These are phyloP conservation scores for Pangasius larnaudii DNA, from an alignment of 2,797 vertebrate genomes.

Conservation along the genomic window DNA sequence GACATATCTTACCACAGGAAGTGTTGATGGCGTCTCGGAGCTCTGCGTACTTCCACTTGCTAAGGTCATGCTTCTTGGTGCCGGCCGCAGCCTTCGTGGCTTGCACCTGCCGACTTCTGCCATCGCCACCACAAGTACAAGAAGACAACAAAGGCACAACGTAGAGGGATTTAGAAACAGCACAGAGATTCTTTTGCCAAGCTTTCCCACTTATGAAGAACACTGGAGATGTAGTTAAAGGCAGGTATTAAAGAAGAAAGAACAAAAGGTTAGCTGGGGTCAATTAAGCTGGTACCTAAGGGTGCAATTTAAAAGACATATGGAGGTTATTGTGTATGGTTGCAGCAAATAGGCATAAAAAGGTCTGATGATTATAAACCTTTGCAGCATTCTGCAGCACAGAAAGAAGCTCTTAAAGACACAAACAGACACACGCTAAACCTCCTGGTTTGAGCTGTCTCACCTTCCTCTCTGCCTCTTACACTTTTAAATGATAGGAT, in stretches of 20 bases:
- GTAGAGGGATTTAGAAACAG: background rate
- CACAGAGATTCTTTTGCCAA: background rate
- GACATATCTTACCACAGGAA: conserved; percentile 88
- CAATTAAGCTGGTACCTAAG: background rate
- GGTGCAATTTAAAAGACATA: background rate
- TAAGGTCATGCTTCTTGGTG: conserved; percentile 93
- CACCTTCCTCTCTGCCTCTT: conserved; percentile 21
- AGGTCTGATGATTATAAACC: background rate
- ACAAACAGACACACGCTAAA: background rate
- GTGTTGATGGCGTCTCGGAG: conserved; percentile 98
- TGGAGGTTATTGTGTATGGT: background rate
- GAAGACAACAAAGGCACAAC: background rate
- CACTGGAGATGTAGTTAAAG: background rate
- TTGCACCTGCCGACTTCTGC: conserved; percentile 89
- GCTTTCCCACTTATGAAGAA: background rate
- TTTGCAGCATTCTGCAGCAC: background rate
- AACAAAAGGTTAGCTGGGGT: conserved; percentile 10
- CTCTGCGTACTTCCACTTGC: conserved; percentile 99
- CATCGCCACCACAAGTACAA: conserved; percentile 38
- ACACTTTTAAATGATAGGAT: conserved; percentile 12
- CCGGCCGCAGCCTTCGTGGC: conserved; percentile 91
- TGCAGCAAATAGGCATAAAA: background rate
- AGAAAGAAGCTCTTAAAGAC: background rate
- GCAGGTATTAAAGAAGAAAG: conserved; percentile 18
- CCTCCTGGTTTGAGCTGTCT: background rate